A percentile compares a stretch with the other conserved stretches of the same genome.
phyloP scores from a whole-genome alignment of 2,113 vertebrate species.

The Microcebus griseorufus region DNA sequence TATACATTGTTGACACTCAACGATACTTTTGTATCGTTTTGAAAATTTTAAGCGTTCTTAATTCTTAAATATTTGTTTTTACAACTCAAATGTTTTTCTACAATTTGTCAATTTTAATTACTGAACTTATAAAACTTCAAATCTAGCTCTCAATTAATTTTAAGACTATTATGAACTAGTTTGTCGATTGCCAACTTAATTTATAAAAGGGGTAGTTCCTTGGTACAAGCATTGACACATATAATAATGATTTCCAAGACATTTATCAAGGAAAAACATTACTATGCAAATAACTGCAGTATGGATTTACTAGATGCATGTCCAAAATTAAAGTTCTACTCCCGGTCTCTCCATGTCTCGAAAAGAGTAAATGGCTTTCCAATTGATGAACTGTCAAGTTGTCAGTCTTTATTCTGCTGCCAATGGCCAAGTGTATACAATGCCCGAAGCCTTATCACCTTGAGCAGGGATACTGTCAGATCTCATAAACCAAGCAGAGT shows the following conservation, averaged over 20 bases:
- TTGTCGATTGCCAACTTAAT: background rate
- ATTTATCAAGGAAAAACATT: background rate
- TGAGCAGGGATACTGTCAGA: conserved; percentile 45
- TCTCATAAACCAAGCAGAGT: background rate
- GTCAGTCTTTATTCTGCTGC: conserved; percentile 37
- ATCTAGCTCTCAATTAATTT: background rate
- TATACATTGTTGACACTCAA: background rate
- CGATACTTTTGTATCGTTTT: background rate
- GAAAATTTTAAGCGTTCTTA: background rate
- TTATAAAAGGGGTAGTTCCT: background rate
- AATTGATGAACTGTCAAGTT: background rate
- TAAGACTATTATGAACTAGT: background rate
- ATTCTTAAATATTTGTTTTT: conserved; percentile 16
- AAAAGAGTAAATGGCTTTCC: background rate
- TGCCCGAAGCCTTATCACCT: background rate
- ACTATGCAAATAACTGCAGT: background rate
- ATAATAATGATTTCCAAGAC: background rate
- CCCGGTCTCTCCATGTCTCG: background rate
- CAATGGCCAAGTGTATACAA: background rate
- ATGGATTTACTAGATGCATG: background rate
- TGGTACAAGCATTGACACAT: background rate
- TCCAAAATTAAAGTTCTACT: conserved; percentile 25
- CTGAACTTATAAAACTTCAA: background rate
- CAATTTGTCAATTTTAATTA: background rate
- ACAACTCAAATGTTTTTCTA: background rate